Evolutionary conservation across 2,797 vertebrate species (phyloP), one percentile per base, ranked within the genome.

Genomic region (Gymnoscopelus microlampas): DNA sequence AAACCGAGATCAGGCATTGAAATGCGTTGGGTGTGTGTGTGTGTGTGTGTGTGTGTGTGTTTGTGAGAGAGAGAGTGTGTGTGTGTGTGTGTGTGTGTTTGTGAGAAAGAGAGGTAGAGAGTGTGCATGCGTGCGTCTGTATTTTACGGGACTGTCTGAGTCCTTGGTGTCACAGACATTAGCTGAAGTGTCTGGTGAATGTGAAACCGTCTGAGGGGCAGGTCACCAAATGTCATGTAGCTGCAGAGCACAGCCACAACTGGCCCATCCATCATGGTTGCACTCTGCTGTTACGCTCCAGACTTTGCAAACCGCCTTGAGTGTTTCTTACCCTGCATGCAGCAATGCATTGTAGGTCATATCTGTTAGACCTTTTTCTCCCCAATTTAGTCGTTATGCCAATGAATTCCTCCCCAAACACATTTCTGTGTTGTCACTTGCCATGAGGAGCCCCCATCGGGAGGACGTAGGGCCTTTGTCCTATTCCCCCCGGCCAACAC

Each of bases 241-340:
- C 35, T 68, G 44, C 74, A 70, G 73, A 66, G 63, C 70, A 1
- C 26, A 13, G 57, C 68, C 58, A 39, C 69, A 73, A 63, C 68
- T 63, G 62, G 76, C 53, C 68, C 68, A 77, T 78, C 75, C 70
- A 85, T 90, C 85, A 81, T 54, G 11, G 44, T 3, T 62, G 66
- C 57, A 55, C 66, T 32, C 5, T 29, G 26, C 35, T 6, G 35
- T 39, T 39, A 3, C 35, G 4, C 35, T 39, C 35, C 35, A 39
- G 5, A 44, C 8, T 44, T 44, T 44, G 39, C 26, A 50, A 8
- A 24, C n/a, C 3, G 14, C 50, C 50, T 51, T 13, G 12, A n/a
- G 8, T 5, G 48, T 44, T 44, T 8, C 0, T 44, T 44, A 8
- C 39, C 39, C 39, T 44, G 39, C 39, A 44, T 44, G 5, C 39